Evolutionary conservation across 2,888 invertebrate genomes (phyloP), one percentile per base, ranked within the genome.

Genomic region (Diplolepis rosae): DNA sequence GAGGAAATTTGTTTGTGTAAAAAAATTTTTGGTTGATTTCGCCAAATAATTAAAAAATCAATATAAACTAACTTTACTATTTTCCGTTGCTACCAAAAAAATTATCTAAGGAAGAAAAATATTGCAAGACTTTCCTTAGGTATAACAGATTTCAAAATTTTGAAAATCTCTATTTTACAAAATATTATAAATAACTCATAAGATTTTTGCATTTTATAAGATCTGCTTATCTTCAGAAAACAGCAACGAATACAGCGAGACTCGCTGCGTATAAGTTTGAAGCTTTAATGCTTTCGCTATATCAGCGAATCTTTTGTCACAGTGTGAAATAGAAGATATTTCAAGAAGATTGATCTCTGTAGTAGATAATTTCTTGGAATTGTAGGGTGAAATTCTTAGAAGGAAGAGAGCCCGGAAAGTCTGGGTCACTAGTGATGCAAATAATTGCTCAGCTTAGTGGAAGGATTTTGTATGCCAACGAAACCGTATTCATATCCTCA

Each of bases 391-490:
- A 32, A 61, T 39, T 61, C n/a, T 7, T 4, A 18, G 11, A 32
- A 32, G 24, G 39, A 39, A 22, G 35, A 24, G 1, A 7, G 22
- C 56, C 39, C 35, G 35, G 35, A 35, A 35, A 61, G 61, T 24
- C 27, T 39, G 27, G 39, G 61, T 27, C 61, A 61, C 61, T 61
- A 24, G 28, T 32, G 65, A 24, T 69, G 54, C 66, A 42, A 76
- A 78, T 74, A 77, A 79, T 77, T 77, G 74, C 77, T 70, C 56
- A 75, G 73, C 71, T 77, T 75, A 77, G 70, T 74, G 70, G 74
- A 78, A 77, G 80, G 81, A 84, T 84, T 86, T 85, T 86, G 83
- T 83, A 85, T 83, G 79, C 80, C 79, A 80, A 79, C 76, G 79
- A 74, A 78, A 82, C 80, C 83, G 84, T 85, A 85, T 86, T 86